phyloP scores from a whole-genome alignment of 2,113 vertebrate species.

The Cryptomyrus ogoouensis region DNA sequence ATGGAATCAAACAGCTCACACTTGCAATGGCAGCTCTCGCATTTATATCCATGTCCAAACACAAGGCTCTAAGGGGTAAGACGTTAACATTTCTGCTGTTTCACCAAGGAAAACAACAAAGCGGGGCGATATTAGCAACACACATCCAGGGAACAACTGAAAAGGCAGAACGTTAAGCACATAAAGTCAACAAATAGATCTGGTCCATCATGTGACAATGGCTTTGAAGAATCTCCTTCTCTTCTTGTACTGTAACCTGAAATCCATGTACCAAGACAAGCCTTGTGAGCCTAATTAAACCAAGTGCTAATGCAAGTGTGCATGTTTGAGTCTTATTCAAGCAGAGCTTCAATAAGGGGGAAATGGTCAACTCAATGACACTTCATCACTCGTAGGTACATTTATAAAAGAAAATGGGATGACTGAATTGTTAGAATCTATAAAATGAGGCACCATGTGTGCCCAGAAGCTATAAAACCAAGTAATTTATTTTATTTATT shows the following conservation, averaged over 20 bases:
- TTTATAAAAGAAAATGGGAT: not conserved
- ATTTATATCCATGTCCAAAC: conserved; percentile 14
- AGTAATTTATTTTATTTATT: not conserved
- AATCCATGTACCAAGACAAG: not conserved
- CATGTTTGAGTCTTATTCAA: not conserved
- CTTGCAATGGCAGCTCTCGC: not conserved
- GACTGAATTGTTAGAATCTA: not conserved
- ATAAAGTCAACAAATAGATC: not conserved
- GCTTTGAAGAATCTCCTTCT: not conserved
- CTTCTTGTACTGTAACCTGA: not conserved
- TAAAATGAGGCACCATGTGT: not conserved
- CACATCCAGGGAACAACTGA: not conserved
- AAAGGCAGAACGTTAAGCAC: conserved; percentile 1
- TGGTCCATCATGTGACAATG: not conserved
- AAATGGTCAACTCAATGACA: not conserved
- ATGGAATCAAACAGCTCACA: conserved; percentile 1
- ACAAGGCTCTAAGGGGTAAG: not conserved
- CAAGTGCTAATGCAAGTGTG: not conserved
- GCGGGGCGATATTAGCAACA: conserved; percentile 9
- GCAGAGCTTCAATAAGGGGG: not conserved
- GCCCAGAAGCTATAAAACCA: not conserved
- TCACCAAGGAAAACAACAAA: not conserved
- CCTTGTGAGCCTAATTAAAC: not conserved
- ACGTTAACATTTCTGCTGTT: not conserved
- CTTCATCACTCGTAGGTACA: not conserved